Evolutionary conservation across 2,797 vertebrate genomes (phyloP), one percentile per base, ranked within the genome.

Genomic region (Dipus sagitta): DNA sequence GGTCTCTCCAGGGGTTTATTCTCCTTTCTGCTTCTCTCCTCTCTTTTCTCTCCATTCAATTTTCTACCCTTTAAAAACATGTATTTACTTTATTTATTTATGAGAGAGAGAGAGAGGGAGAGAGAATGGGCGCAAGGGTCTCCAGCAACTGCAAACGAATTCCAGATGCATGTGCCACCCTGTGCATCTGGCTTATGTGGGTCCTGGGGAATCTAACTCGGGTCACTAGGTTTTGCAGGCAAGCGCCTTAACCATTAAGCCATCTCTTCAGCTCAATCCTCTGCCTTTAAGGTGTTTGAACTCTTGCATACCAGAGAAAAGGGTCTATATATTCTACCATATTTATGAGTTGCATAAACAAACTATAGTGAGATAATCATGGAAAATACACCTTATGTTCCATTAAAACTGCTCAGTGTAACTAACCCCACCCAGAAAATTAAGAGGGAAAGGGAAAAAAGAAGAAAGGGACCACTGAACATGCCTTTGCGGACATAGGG

Each of bases 291-390:
- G 92, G 72, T 71, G 32, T 80, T 93, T 95, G 93, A 85, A 88
- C 85, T 86, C 91, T 60, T 74, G 78, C 20, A 87, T n/a, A n/a
- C 64, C 42, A 97, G 96, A 96, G 92, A 96, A 96, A 97, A 95
- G 54, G 47, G 18, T 85, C 92, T 92, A 96, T 91, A 96, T 95
- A 93, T 90, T 90, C 85, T 94, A 79, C 62, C 47, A 0, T 83
- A 91, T 96, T 97, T 97, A 98, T 34, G 96, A 96, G 86, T 85
- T 84, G 95, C 24, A 17, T 90, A 96, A 97, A 97, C 15, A 93
- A 97, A 97, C 91, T 64, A 95, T 26, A 96, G 88, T 72, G 79
- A 96, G 88, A 38, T 86, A 93, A 91, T 93, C 93, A 96, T 92
- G 96, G 95, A 93, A 96, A 93, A 71, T 83, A 81, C 67, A 94